These are phyloP conservation scores for Drosophila macrothrix DNA, from an alignment of 2,888 invertebrate genomes.

Conservation along the genomic window DNA sequence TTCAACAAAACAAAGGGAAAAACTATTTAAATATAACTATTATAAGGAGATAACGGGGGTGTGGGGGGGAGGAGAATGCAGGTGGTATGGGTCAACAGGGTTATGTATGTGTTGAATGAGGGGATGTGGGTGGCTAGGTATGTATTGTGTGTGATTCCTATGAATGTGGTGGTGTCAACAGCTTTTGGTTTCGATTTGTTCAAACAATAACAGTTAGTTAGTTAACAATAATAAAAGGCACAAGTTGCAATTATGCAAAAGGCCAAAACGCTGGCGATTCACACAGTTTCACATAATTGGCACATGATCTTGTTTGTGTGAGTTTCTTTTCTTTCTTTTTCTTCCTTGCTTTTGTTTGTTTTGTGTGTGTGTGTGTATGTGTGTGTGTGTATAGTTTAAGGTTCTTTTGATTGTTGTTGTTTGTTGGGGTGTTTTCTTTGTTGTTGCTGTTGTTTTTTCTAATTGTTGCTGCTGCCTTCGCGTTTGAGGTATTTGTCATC, in stretches of 20 bases:
- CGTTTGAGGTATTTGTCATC: conserved; percentile 81
- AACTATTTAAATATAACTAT: conserved; percentile 78
- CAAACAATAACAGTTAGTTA: conserved; percentile 78
- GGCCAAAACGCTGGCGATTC: conserved; percentile 77
- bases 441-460: conserved; percentile 36
- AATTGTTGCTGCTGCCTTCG: conserved; percentile 64
- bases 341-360: conserved; percentile 9
- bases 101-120: conserved; percentile 26
- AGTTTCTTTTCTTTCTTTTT: conserved; percentile 42
- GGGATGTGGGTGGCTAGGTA: conserved; percentile 15
- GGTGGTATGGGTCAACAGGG: conserved; percentile 21
- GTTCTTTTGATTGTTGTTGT: conserved; percentile 33
- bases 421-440: conserved; percentile 6
- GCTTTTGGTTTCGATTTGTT: conserved; percentile 76
- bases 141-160: conserved; percentile 29
- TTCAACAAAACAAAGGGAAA: conserved; percentile 74
- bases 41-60: conserved; percentile 41
- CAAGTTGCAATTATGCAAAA: conserved; percentile 76
- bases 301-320: conserved; percentile 59
- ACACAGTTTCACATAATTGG: conserved; percentile 69
- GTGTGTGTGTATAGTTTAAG: conserved; percentile 10
- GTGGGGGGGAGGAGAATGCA: conserved; percentile 4
- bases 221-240: conserved; percentile 79
- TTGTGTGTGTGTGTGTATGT: neutral
- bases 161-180: conserved; percentile 63